Conservation (phyloP, 1,140 invertebrate species). For the Liolophura sinensis region DNA sequence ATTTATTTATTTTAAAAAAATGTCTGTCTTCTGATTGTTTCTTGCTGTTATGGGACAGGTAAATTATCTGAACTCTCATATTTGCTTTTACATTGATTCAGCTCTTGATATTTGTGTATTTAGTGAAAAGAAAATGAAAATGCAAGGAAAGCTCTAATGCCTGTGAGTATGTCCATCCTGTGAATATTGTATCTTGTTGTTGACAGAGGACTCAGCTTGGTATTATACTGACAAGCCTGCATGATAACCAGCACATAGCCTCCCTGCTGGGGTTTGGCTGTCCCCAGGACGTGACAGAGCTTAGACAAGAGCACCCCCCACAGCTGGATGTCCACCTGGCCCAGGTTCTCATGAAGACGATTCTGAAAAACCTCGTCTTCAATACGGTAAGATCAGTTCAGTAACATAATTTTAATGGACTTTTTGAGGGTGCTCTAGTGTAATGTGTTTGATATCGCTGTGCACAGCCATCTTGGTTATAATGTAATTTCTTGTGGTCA, state of each 20-base stretch:
- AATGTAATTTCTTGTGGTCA: no score
- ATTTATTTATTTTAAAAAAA: background rate
- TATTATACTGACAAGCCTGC: constrained; percentile 68
- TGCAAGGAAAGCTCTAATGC: no score
- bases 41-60: no score
- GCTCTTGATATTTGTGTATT: no score
- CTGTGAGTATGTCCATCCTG: no score
- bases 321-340: constrained; percentile 58
- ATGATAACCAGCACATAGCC: constrained; percentile 67
- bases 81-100: no score
- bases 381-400: constrained; percentile 60
- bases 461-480: no score
- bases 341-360: constrained; percentile 64
- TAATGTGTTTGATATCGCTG: no score
- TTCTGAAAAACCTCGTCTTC: constrained; percentile 64
- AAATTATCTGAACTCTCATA: no score
- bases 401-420: constrained; percentile 3
- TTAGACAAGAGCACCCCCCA: constrained; percentile 7
- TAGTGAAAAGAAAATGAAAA: no score
- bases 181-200: no score
- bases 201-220: constrained; percentile 65
- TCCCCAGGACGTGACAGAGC: constrained; percentile 10
- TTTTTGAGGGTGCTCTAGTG: background rate
- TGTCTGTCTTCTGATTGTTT: no score
- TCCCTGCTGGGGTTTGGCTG: constrained; percentile 62